phyloP scores from a whole-genome alignment of 2,888 invertebrate genomes.

The Proisotoma minuta region DNA sequence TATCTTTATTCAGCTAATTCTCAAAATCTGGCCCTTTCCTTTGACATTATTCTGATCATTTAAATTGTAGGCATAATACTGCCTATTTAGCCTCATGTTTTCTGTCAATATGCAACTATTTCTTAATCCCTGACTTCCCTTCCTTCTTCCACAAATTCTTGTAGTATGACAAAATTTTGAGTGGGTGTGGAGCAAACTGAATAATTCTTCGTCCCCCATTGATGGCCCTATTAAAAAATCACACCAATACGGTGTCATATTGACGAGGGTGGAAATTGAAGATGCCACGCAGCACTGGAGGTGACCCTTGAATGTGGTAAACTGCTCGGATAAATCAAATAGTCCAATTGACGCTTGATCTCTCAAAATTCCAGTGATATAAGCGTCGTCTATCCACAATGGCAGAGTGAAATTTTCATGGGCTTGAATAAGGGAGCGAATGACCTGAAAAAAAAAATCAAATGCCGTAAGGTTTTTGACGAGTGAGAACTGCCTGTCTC shows the following conservation, averaged over 20 bases:
- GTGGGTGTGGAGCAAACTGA: constrained; percentile 63
- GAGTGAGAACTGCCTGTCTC: no score
- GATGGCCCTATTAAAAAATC: constrained; percentile 70
- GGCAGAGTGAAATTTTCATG: no score
- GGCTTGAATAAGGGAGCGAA: no score
- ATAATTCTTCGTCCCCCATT: constrained; percentile 67
- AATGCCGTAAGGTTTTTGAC: constrained; percentile 57
- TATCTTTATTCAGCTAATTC: no score
- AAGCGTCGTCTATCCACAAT: constrained; percentile 91
- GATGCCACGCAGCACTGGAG: constrained; percentile 69
- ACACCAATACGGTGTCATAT: constrained; percentile 53
- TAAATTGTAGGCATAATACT: no score
- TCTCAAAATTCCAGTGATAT: constrained; percentile 73
- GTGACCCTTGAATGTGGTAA: constrained; percentile 66
- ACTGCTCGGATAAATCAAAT: constrained; percentile 59
- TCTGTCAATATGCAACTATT: constrained; percentile 59
- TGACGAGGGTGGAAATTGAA: constrained; percentile 47
- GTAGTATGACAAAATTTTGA: constrained; percentile 59
- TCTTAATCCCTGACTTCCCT: constrained; percentile 54
- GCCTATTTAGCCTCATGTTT: constrained; percentile 23
- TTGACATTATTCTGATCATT: no score
- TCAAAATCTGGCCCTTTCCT: no score
- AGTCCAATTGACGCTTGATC: constrained; percentile 58
- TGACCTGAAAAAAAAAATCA: no score
- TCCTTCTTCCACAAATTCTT: constrained; percentile 56